Base-by-base conservation (phyloP, 2,797 vertebrate species). In the Coregonus suidteri region DNA sequence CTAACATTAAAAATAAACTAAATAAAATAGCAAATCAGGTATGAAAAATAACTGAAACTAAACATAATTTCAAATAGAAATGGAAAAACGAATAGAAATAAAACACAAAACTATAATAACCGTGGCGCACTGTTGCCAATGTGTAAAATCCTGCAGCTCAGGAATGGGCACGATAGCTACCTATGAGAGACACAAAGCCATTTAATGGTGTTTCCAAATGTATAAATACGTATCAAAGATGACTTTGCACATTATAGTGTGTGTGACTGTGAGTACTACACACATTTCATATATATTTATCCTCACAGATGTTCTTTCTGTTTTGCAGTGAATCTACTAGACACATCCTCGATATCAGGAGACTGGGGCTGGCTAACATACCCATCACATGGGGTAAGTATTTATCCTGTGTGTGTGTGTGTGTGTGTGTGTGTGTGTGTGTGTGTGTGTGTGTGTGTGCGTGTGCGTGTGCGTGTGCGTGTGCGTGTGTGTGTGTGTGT, bases 361-460 rank as follows among this genome's bases (percentile, higher is more conserved):
- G 94, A 95, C 92, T 95, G 94, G 94, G 94, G 94, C 64, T 95
- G 94, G 94, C 89, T 92, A 16, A 91, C 94, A 3, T 94, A 94
- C 78, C 94, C 94, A 0, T 91, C 93, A 72, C 94, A 94, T 18
- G 94, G 94, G 93, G 94, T 94, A 93, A 94, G 91, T 35, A 51
- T 20, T 37, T 37, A 31, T 37, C 18, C 6, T 75, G 16, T 65
- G 13, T 31, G 52, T 15, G 25, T 18, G 3, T 41, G 3, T 30
- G 52, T 25, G 52, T 47, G 15, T 25, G 4, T 6, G 6, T 6
- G 37, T 37, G 37, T 35, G 34, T 4, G 54, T 7, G 56, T 20
- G 35, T 71, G 16, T 56, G 13, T 18, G 25, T 1, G 25, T 25
- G 25, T 25, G 25, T 1, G 25, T 25, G 25, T 25, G 25, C 25